A percentile compares a stretch with the other conserved stretches of the same genome.
Evolutionary conservation across 2,888 invertebrate species (phyloP).

Genomic region (Callinectes sapidus): DNA sequence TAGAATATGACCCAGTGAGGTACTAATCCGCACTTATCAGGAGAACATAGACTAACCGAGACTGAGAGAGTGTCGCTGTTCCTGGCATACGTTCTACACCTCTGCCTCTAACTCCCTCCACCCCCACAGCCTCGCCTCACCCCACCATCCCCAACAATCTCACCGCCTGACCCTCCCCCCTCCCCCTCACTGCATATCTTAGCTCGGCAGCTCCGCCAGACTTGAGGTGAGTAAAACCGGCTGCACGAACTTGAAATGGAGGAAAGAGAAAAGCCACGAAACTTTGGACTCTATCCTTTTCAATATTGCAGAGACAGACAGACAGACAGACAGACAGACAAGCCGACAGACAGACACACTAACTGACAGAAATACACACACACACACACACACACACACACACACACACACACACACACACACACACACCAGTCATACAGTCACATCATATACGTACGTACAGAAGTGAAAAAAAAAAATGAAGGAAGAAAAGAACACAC

Average conservation of each 20-base stretch:
- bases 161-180: background rate
- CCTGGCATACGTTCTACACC: background rate
- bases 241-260: background rate
- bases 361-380: background rate
- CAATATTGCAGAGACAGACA: background rate
- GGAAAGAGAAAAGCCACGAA: background rate
- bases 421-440: background rate
- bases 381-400: constrained; percentile 24
- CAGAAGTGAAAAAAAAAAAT: background rate
- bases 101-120: too few relatives aligned
- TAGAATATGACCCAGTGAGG: background rate
- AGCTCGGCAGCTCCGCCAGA: background rate
- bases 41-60: too few relatives aligned
- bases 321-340: background rate
- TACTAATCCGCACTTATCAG: background rate
- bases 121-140: too few relatives aligned
- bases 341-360: background rate
- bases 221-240: background rate
- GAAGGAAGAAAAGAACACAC: background rate
- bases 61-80: background rate
- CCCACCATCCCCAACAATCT: too few relatives aligned
- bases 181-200: background rate
- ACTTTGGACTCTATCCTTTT: background rate
- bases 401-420: background rate
- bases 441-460: background rate